Conservation (phyloP, 2,797 vertebrate genomes). For the Capromys pilorides region DNA sequence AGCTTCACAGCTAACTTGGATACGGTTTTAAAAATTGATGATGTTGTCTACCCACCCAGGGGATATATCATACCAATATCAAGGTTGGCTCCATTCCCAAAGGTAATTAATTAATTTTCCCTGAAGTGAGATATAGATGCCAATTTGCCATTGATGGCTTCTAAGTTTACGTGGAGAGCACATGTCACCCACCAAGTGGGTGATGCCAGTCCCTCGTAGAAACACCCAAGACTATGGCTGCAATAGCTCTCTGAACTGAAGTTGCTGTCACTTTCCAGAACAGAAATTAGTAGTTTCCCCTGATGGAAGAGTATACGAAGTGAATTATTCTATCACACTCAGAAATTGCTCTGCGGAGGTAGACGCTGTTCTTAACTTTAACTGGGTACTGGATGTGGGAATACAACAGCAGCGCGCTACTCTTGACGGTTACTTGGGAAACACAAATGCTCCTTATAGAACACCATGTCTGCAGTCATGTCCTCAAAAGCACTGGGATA, state of each 20-base stretch:
- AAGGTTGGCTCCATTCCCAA: slow-evolving; percentile 65
- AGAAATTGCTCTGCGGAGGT: not conserved
- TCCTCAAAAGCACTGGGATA: not conserved
- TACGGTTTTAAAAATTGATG: slow-evolving; percentile 5
- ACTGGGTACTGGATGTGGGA: not conserved
- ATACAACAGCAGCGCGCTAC: slow-evolving; percentile 11
- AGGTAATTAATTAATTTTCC: slow-evolving; percentile 61
- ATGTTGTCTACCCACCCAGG: not conserved
- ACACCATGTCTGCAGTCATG: not conserved
- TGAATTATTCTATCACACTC: not conserved
- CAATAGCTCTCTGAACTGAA: not conserved
- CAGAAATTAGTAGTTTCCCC: not conserved
- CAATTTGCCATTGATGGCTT: not conserved
- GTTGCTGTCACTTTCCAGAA: not conserved
- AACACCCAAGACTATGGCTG: not conserved
- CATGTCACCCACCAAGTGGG: not conserved
- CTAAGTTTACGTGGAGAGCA: not conserved
- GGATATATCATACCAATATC: slow-evolving; percentile 63
- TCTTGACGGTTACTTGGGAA: slow-evolving; percentile 56
- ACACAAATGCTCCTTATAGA: not conserved
- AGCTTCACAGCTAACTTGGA: not conserved
- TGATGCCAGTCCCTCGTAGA: not conserved
- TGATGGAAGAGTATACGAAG: not conserved
- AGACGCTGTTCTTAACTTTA: slow-evolving; percentile 13
- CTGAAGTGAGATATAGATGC: slow-evolving; percentile 44